Base-by-base conservation (phyloP, 2,888 invertebrate genomes). In the Himalopsyche tibetana region DNA sequence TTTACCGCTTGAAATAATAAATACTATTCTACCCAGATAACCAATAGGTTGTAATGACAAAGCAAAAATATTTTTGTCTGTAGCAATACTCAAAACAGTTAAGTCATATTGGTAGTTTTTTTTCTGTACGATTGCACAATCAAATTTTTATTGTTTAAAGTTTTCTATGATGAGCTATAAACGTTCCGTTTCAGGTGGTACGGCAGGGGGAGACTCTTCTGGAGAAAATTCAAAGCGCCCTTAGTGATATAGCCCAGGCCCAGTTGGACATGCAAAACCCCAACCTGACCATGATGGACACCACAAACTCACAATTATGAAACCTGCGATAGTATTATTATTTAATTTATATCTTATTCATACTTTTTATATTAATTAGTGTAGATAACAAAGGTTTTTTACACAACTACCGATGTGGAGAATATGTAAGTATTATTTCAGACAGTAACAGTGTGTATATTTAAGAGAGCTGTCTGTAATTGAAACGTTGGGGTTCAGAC, bases 221-320 rank as follows among this genome's bases (percentile, higher is more conserved):
- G 55, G 96, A 97, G 90, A 96, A 97, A 91, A 97, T 99, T 82
- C 98, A 99, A 92, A 95, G 95, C 15, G 98, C 98, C 0, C 93
- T 99, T 1, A 96, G 97, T 90, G 98, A 99, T 90, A 98, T 99
- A 85, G 98, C 98, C 0, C 97, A 98, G 91, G 96, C 97, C 82
- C 98, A 98, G 90, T 93, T 98, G 0, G 97, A 98, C 89, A 98
- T 97, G 97, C 96, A 96, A 90, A 96, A 96, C 90, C 94, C 94
- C 4, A 91, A 93, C 0, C 90, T 93, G 1, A 93, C 94, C 17
- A 89, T 93, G 5, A 93, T 93, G 12, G 86, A 86, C 80, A 55
- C 80, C 38, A 86, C 40, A 51, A 15, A 19, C n/a, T 80, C 80
- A 36, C 42, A 40, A 80, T 80, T 80, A 80, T 80, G 42, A 63